Base-by-base conservation (phyloP, 1,140 invertebrate genomes). In the Drosophila tropicalis region DNA sequence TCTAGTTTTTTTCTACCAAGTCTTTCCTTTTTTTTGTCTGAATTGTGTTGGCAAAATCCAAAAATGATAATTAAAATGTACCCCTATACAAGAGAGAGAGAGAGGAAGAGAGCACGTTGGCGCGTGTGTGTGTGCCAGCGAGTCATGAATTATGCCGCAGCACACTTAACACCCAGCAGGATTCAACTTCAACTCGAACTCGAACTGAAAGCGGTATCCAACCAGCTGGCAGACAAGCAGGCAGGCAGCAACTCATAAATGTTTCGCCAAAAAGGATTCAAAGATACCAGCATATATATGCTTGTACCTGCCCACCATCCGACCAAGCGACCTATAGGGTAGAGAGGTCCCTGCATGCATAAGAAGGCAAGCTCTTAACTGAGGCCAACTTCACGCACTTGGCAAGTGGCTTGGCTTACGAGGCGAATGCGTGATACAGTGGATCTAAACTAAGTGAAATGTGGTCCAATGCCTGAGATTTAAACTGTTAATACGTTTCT, bases 41-140 rank as follows among this genome's bases (percentile, higher is more conserved):
- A 61, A 41, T 22, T 32, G 29, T 58, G 32, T 36, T 12, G 60
- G 40, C 10, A 51, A 51, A 51, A 62, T 41, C 19, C 22, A 39
- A 62, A 60, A 62, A 62, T 62, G 60, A 62, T 62, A 62, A 62
- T 62, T 62, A 62, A 62, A 62, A 62, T 62, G 39, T 62, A 17
- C 36, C 36, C 39, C 19, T 22, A 36, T 40, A 13, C 12, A 12
- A 12, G 39, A 3, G 2, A 39, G 36, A 3, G 17, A 12, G 39
- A 3, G 2, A 39, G 36, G 12, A 12, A 39, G 12, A 39, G 36
- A 4, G 36, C 2, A 7, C 1, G 10, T 12, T 10, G 10, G 36
- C 3, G 36, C 1, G 36, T 57, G 55, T 57, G 56, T 17, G 56
- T 58, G 56, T 29, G 56, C 15, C 22, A 22, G 40, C 5, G 39